A percentile compares a stretch with the other conserved stretches of the same genome.
Conservation (phyloP, 2,797 vertebrate genomes). For the Allochrocebus solatus region DNA sequence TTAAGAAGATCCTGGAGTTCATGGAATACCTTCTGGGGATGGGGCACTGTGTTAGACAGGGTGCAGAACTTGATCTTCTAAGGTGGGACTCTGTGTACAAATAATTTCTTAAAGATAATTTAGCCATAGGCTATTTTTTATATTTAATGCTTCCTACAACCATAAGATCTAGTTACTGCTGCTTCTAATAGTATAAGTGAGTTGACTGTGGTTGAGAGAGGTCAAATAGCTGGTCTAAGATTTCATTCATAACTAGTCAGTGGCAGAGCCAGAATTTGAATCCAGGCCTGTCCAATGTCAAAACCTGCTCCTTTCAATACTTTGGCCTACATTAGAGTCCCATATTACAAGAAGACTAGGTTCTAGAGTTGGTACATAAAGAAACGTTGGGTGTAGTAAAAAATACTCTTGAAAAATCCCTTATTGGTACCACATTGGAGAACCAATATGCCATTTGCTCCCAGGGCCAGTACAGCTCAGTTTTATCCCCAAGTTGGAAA, state of each 20-base stretch:
- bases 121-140: background rate
- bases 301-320: background rate
- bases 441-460: conserved; percentile 11
- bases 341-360: background rate
- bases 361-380: conserved; percentile 42
- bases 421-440: background rate
- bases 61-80: conserved; percentile 13
- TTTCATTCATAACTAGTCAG: conserved; percentile 35
- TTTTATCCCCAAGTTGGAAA: conserved; percentile 22
- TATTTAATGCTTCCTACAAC: background rate
- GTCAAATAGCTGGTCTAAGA: background rate
- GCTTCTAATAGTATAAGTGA: background rate
- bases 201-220: background rate
- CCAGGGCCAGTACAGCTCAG: background rate
- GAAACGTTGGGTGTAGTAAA: background rate
- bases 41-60: background rate
- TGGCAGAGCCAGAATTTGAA: conserved; percentile 37
- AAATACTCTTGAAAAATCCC: conserved; percentile 23
- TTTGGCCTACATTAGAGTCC: background rate
- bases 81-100: background rate
- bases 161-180: background rate
- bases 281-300: background rate
- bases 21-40: background rate
- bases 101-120: conserved; percentile 31
- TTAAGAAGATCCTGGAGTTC: background rate